Evolutionary conservation across 2,888 invertebrate genomes (phyloP).

Genomic region (Agrenia bidenticulata): DNA sequence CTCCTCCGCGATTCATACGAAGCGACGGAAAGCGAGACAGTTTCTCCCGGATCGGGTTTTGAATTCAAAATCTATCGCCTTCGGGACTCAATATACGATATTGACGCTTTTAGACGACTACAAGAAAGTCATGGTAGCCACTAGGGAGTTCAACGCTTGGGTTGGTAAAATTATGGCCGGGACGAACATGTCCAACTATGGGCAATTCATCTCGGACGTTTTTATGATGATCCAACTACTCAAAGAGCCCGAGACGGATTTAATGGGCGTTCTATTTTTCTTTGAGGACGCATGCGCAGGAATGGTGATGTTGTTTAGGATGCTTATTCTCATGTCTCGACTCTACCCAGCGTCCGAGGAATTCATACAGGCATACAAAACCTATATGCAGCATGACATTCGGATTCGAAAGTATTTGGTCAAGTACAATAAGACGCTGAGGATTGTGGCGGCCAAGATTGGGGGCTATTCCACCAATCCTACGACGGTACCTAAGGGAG

Average conservation of each 20-base stretch:
- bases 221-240: constrained; percentile 40
- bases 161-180: constrained; percentile 38
- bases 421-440: constrained; percentile 23
- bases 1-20: no score
- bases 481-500: constrained; percentile 30
- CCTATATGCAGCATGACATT: constrained; percentile 34
- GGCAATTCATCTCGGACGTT: constrained; percentile 39
- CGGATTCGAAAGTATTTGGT: constrained; percentile 32
- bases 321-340: constrained; percentile 18
- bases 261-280: constrained; percentile 40
- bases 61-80: constrained; percentile 26
- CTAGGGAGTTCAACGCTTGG: constrained; percentile 32
- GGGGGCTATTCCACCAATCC: constrained; percentile 39
- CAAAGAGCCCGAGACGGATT: constrained; percentile 39
- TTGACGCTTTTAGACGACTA: constrained; percentile 30
- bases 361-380: constrained; percentile 32
- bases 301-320: constrained; percentile 44
- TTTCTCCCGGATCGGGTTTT: constrained; percentile 9
- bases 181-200: constrained; percentile 33
- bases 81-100: constrained; percentile 38
- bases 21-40: no score
- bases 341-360: constrained; percentile 6
- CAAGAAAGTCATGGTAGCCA: constrained; percentile 30
- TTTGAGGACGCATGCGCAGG: constrained; percentile 42
- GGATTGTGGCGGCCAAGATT: constrained; percentile 35